Evolutionary conservation across 2,113 vertebrate genomes (phyloP).

Genomic region (Oxyruncus cristatus): DNA sequence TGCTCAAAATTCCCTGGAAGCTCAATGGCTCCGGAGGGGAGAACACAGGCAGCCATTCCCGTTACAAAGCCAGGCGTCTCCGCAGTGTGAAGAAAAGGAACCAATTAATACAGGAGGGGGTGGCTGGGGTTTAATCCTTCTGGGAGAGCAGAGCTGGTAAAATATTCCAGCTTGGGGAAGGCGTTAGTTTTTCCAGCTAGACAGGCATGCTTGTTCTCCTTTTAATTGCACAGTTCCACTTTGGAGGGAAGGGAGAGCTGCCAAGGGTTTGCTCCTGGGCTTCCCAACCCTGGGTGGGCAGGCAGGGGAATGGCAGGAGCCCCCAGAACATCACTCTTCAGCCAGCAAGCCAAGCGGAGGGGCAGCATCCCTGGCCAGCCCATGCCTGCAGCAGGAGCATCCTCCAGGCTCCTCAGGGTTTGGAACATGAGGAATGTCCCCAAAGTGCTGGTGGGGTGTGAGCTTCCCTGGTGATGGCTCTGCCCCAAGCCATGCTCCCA

Average conservation of each 20-base stretch:
- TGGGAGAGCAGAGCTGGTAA: not conserved
- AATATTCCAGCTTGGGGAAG: not conserved
- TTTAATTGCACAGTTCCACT: not conserved
- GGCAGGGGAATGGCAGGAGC: rapidly evolving
- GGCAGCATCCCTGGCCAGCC: rapidly evolving
- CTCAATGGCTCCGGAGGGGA: not conserved
- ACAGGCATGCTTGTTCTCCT: not conserved
- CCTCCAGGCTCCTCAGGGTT: not conserved
- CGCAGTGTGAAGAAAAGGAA: not conserved
- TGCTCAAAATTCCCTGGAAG: constrained; percentile 2
- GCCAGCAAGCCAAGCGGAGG: rapidly evolving
- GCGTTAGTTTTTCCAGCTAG: not conserved
- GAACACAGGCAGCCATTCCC: not conserved
- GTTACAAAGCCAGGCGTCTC: not conserved
- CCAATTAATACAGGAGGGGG: not conserved
- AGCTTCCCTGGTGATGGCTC: not conserved
- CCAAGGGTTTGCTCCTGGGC: not conserved
- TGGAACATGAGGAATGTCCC: not conserved
- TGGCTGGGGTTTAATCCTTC: not conserved
- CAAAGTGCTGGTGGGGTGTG: not conserved
- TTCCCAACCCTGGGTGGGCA: not conserved
- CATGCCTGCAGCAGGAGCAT: not conserved
- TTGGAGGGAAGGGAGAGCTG: not conserved
- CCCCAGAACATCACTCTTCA: rapidly evolving
- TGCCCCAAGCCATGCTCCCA: not conserved